Conservation (phyloP, 2,888 invertebrate genomes). For the Machimus rusticus region DNA sequence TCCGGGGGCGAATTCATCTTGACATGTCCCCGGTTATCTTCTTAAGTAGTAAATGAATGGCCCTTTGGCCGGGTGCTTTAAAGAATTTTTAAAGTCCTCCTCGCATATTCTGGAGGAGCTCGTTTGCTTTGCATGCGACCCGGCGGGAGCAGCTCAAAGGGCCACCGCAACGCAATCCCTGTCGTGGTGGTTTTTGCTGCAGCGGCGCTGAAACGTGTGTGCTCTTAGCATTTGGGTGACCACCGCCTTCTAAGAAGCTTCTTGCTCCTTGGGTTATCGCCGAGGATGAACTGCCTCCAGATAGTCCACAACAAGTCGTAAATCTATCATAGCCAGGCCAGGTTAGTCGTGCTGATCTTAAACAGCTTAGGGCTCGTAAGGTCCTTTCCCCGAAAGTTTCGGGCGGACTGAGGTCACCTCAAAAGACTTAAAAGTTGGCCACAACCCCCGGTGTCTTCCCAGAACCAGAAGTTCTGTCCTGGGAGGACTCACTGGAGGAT, state of each 20-base stretch:
- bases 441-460: not conserved
- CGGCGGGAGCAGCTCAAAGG: not conserved
- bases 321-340: conserved; percentile 45
- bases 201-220: not conserved
- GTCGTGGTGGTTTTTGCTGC: not conserved
- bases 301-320: conserved; percentile 36
- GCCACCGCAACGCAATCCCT: not conserved
- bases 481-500: not conserved
- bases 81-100: conserved; percentile 24
- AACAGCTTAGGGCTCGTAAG: not conserved
- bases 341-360: not conserved
- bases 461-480: not conserved
- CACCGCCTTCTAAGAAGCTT: conserved; percentile 10
- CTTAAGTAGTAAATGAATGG: not conserved
- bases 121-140: not conserved
- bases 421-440: conserved; percentile 1
- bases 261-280: not conserved
- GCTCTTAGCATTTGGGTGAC: conserved; percentile 28
- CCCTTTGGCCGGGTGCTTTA: not conserved
- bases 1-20: conserved; percentile 35
- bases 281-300: not conserved
- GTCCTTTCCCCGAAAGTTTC: not conserved
- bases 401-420: not conserved
- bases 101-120: not conserved
- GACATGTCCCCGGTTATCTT: conserved; percentile 5